Evolutionary conservation across 2,113 vertebrate genomes (phyloP), one percentile per base, ranked within the genome.

Genomic region (Sapajus apella): DNA sequence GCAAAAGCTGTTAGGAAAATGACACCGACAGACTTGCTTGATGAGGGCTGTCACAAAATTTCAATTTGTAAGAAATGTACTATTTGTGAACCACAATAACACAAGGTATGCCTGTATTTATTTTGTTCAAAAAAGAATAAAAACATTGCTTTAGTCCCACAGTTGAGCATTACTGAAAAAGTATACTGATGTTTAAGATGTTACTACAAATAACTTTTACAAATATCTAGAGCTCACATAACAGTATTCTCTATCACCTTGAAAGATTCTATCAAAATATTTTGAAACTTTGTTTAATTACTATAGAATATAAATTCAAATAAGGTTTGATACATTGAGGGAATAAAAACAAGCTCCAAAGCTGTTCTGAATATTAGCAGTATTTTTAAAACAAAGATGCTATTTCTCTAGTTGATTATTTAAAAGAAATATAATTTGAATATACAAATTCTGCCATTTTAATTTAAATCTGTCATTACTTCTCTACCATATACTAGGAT

Each of bases 271-370:
- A 40, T 12, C 75, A 5, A 79, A 88, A 89, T 61, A 73, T 89
- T 86, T 35, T 82, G 30, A 76, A 90, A 83, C 7, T 35, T 75
- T 88, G 32, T 90, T 76, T 43, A 82, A 76, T 64, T 95, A 83
- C 61, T 35, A 43, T 2, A 45, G 17, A 55, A 9, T 75, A 58
- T 64, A 79, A 35, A 90, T 45, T 55, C 58, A 95, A 79, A 90
- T 72, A 70, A 81, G 8, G 45, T 16, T 68, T 83, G 30, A 90
- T 68, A 77, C 84, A 90, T 77, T 90, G n/a, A 93, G 77, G 56
- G 86, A 87, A 91, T 83, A 87, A 55, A 92, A 95, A 52, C 18
- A 92, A 88, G 7, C 40, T 87, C 43, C 37, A 90, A 91, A 66
- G 47, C 5, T 64, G 56, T 90, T 87, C 20, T 86, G 18, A 85